A percentile compares a stretch with the other conserved stretches of the same genome.
These are phyloP conservation scores for Napeogenes sylphis DNA, from an alignment of 2,888 invertebrate genomes.

Conservation along the genomic window DNA sequence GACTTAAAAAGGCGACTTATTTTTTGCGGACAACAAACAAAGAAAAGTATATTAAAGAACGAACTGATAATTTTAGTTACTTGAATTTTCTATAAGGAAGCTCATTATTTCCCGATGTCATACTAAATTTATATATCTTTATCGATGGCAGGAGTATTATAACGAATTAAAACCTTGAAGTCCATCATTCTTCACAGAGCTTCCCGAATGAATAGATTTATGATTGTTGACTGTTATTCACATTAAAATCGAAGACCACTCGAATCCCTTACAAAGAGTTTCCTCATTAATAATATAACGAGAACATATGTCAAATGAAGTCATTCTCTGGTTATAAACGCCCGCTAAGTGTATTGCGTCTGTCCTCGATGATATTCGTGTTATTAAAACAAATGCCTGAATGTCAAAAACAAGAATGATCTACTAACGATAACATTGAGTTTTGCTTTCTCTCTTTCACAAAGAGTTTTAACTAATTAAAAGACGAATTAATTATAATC, in stretches of 20 bases:
- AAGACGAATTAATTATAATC: not conserved
- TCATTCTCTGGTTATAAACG: not conserved
- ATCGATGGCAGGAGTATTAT: conserved; percentile 2
- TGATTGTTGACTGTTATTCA: not conserved
- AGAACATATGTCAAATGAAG: no score
- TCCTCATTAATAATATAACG: not conserved
- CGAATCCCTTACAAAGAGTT: not conserved
- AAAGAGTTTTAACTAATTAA: conserved; percentile 1
- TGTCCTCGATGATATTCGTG: conserved; percentile 16
- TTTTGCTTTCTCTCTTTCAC: conserved; percentile 13
- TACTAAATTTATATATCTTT: conserved; percentile 3
- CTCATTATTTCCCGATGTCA: conserved; percentile 5
- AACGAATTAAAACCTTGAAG: not conserved
- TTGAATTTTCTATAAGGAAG: not conserved
- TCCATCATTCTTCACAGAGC: not conserved
- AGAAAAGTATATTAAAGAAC: not conserved
- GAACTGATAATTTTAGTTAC: not conserved
- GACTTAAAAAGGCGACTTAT: no score
- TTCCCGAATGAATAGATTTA: conserved; percentile 3
- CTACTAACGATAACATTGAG: conserved; percentile 19
- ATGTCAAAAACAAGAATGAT: conserved; percentile 23
- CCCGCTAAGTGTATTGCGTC: conserved; percentile 11
- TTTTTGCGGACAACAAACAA: not conserved
- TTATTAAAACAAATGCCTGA: conserved; percentile 25
- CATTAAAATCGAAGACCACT: not conserved